Base-by-base conservation (phyloP, 1,140 invertebrate species). In the Limonius californicus region DNA sequence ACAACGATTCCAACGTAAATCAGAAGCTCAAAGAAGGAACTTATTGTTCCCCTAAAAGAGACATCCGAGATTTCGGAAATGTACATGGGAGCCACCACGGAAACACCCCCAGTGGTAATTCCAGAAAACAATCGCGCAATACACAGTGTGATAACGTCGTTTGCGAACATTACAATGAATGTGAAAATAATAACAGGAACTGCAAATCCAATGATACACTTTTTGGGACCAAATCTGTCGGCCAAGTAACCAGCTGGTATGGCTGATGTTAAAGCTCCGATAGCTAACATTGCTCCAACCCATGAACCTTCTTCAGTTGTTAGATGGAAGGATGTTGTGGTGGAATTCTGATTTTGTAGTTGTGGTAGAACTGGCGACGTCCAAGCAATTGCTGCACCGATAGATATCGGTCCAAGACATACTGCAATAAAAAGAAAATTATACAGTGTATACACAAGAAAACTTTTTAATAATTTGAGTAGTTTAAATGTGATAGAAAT, bases 121-220 rank as follows among this genome's bases (percentile, higher is more conserved):
- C 88, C 88, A 14, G 84, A 83, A 1, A 90, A 79, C 60, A 90
- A 82, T 43, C 91, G 81, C 0, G 87, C 90, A 45, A 85, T 70
- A 62, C 87, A 88, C 21, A 89, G 73, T 77, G 85, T 78, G 59
- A 77, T 80, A 0, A 84, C 77, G 6, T 77, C 78, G 11, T 77
- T 78, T 8, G 85, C 82, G 64, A 86, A 82, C 15, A 86, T 80
- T 14, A 91, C 89, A 1, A 88, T 70, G 2, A 83, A 19, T 89
- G 90, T 94, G 58, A 89, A 90, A 12, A 88, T 19, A 7, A 90
- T 72, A 69, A 90, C 93, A 0, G 90, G 90, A 3, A 87, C 54
- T 0, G 86, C 80, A 23, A 90, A 80, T 0, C 85, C 63, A 12
- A 92, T 2, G 1, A 16, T 27, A 32, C 20, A 30, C 15, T 9